phyloP scores from a whole-genome alignment of 2,888 invertebrate genomes.

The Micoletzkya japonica region DNA sequence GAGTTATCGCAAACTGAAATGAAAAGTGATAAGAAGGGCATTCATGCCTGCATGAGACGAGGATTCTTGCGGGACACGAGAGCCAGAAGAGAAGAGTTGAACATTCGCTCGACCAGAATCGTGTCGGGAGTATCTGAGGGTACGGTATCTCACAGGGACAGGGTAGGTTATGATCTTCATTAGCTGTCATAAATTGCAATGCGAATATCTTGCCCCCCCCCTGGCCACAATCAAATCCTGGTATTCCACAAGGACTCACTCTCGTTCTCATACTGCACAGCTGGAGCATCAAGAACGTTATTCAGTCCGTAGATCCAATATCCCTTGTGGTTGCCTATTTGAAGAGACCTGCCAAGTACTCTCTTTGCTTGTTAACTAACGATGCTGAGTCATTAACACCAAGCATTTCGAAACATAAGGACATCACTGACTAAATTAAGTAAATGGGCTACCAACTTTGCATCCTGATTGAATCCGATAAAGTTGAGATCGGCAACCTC shows the following conservation, averaged over 20 bases:
- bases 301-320: constrained; percentile 83
- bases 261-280: constrained; percentile 35
- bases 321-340: constrained; percentile 87
- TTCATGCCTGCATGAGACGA: constrained; percentile 21
- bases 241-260: constrained; percentile 15
- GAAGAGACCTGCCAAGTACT: not conserved
- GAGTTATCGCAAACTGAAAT: not conserved
- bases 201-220: too few relatives aligned
- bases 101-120: constrained; percentile 83
- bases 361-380: not conserved
- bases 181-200: too few relatives aligned
- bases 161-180: too few relatives aligned
- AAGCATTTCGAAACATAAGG: not conserved
- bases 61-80: constrained; percentile 78
- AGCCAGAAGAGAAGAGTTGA: constrained; percentile 93
- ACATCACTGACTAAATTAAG: not conserved
- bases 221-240: too few relatives aligned
- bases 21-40: not conserved
- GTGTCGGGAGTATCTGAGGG: constrained; percentile 13
- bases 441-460: constrained; percentile 81
- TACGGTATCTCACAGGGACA: too few relatives aligned
- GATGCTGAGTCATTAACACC: not conserved
- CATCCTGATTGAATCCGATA: constrained; percentile 96
- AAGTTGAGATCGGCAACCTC: constrained; percentile 76
- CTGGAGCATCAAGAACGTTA: constrained; percentile 68